A percentile compares a stretch with the other conserved stretches of the same genome.
Conservation (phyloP, 2,113 vertebrate genomes). For the Anser cygnoides region DNA sequence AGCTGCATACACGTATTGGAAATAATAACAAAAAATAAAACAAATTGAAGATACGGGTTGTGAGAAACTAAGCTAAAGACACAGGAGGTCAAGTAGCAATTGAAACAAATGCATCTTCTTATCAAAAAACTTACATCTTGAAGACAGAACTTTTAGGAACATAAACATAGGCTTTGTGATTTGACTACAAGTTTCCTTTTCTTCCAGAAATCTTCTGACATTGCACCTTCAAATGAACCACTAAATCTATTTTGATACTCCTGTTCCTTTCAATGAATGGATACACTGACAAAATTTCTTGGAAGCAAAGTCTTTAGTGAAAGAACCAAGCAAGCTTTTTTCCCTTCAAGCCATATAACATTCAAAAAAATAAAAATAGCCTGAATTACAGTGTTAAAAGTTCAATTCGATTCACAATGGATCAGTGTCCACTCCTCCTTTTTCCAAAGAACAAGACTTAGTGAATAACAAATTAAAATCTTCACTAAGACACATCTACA, state of each 20-base stretch:
- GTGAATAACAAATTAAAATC: not conserved
- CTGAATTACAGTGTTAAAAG: not conserved
- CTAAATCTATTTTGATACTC: not conserved
- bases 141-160: not conserved
- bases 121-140: not conserved
- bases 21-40: not conserved
- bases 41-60: not conserved
- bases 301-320: not conserved
- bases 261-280: not conserved
- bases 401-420: not conserved
- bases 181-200: not conserved
- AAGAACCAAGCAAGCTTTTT: not conserved
- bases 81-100: not conserved
- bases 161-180: not conserved
- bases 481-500: not conserved
- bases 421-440: rapidly evolving
- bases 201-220: not conserved
- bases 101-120: not conserved
- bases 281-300: not conserved
- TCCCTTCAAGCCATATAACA: rapidly evolving
- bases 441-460: not conserved
- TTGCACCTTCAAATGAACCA: not conserved
- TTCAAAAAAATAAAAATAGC: not conserved
- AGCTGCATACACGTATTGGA: not conserved
- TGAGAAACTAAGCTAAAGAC: not conserved